phyloP scores from a whole-genome alignment of 2,113 vertebrate genomes.

The Dromiciops gliroides region DNA sequence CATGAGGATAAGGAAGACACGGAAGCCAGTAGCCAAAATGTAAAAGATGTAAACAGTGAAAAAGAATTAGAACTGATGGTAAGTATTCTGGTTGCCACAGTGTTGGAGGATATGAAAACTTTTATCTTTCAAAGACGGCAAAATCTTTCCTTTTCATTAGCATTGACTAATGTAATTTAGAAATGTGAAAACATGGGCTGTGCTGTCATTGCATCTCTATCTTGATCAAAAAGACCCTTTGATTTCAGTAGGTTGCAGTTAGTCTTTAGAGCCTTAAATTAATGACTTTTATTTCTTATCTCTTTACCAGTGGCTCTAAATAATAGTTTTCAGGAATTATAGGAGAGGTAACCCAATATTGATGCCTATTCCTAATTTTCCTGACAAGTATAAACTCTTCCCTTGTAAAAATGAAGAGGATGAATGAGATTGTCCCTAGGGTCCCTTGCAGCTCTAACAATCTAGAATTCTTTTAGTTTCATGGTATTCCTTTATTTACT shows the following conservation, averaged over 20 bases:
- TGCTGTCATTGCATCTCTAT: slow-evolving; percentile 73
- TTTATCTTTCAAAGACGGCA: slow-evolving; percentile 81
- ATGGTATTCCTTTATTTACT: slow-evolving; percentile 26
- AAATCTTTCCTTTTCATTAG: slow-evolving; percentile 77
- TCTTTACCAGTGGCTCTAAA: slow-evolving; percentile 74
- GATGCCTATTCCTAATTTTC: slow-evolving; percentile 66
- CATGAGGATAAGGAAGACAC: slow-evolving; percentile 78
- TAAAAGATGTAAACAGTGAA: slow-evolving; percentile 80
- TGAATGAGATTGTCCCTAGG: slow-evolving; percentile 34
- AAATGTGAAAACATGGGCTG: slow-evolving; percentile 75
- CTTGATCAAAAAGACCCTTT: slow-evolving; percentile 81
- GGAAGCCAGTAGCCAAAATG: slow-evolving; percentile 74
- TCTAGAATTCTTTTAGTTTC: slow-evolving; percentile 43
- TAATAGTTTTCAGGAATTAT: slow-evolving; percentile 77
- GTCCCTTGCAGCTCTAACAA: slow-evolving; percentile 7
- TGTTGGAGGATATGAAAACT: slow-evolving; percentile 79
- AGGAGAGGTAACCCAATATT: slow-evolving; percentile 60
- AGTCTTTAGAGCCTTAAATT: slow-evolving; percentile 80
- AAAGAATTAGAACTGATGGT: slow-evolving; percentile 86
- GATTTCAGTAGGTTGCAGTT: slow-evolving; percentile 77
- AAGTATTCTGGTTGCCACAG: slow-evolving; percentile 83
- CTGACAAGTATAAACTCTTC: slow-evolving; percentile 61
- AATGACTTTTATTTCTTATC: slow-evolving; percentile 79
- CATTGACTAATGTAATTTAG: slow-evolving; percentile 82
- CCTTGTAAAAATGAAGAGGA: slow-evolving; percentile 44